Percentiles rank a stretch among this genome's conserved stretches.
Evolutionary conservation across 2,797 vertebrate species (phyloP).

Genomic region (Centropyge bicolor): DNA sequence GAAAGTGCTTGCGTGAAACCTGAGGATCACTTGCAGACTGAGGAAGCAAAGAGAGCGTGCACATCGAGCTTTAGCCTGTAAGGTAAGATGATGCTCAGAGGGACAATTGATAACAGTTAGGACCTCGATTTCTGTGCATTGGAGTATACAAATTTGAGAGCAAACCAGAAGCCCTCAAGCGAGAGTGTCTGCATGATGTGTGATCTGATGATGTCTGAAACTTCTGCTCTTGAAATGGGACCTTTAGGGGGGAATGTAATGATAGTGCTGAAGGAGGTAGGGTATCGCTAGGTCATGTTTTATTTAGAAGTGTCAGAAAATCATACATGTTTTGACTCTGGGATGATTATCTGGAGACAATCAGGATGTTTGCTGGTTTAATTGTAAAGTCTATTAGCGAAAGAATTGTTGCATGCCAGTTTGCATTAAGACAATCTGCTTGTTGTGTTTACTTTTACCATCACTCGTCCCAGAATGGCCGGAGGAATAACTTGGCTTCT

Average conservation of each 20-base stretch:
- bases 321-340: slow-evolving; percentile 1
- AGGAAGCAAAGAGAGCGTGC: slow-evolving; percentile 57
- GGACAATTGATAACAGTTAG: slow-evolving; percentile 38
- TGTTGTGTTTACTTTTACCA: slow-evolving; percentile 16
- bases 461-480: background rate
- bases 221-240: slow-evolving; percentile 58
- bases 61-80: slow-evolving; percentile 50
- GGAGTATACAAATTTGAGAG: slow-evolving; percentile 17
- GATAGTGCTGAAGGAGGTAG: slow-evolving; percentile 7
- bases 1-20: slow-evolving; percentile 78
- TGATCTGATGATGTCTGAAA: slow-evolving; percentile 62
- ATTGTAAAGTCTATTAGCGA: slow-evolving; percentile 3
- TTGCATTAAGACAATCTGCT: slow-evolving; percentile 6
- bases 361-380: background rate
- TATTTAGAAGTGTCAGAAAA: slow-evolving; percentile 36
- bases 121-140: slow-evolving; percentile 31
- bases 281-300: slow-evolving; percentile 34
- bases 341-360: background rate
- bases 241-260: slow-evolving; percentile 22
- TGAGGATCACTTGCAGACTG: slow-evolving; percentile 75
- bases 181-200: slow-evolving; percentile 19
- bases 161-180: slow-evolving; percentile 9
- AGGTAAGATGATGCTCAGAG: slow-evolving; percentile 73
- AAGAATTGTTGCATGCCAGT: background rate
- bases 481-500: slow-evolving; percentile 8